These are phyloP conservation scores for Drosophila gaucha DNA, from an alignment of 2,888 invertebrate species.

Conservation along the genomic window DNA sequence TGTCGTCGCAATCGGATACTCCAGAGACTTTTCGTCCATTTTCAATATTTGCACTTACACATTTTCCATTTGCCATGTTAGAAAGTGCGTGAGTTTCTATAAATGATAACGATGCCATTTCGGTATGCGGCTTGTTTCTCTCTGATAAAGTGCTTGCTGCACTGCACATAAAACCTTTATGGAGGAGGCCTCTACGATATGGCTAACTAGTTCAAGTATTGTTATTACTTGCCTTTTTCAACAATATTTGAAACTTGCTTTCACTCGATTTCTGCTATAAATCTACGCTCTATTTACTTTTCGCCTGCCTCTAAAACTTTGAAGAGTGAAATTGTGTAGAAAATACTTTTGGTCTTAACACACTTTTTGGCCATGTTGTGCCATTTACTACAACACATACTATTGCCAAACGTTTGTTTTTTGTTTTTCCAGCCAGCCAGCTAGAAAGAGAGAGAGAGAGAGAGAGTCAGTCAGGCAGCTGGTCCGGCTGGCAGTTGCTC, in stretches of 20 bases:
- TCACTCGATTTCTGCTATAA: conserved; percentile 12
- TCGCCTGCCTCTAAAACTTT: conserved; percentile 14
- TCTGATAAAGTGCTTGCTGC: conserved; percentile 22
- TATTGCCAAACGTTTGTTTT: not conserved
- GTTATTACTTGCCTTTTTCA: conserved; percentile 28
- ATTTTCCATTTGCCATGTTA: conserved; percentile 54
- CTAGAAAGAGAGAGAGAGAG: too few relatives aligned
- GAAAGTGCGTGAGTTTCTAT: conserved; percentile 37
- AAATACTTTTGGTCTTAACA: conserved; percentile 23
- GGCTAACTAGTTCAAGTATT: conserved; percentile 15
- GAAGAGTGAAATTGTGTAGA: conserved; percentile 32
- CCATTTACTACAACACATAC: conserved; percentile 15
- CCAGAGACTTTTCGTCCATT: conserved; percentile 46
- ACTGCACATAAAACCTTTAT: conserved; percentile 27
- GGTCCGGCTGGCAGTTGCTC: conserved; percentile 18
- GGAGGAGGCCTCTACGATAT: not conserved
- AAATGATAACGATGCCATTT: conserved; percentile 49
- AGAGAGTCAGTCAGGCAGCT: too few relatives aligned
- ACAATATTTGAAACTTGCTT: not conserved
- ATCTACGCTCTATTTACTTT: conserved; percentile 25
- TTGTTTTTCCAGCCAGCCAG: conserved; percentile 27
- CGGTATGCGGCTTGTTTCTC: conserved; percentile 15
- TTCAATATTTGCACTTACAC: conserved; percentile 65
- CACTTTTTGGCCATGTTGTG: conserved; percentile 5
- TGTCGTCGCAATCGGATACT: conserved; percentile 35